Base-by-base conservation (phyloP, 2,888 invertebrate species). In the Orthonevra nobilis region DNA sequence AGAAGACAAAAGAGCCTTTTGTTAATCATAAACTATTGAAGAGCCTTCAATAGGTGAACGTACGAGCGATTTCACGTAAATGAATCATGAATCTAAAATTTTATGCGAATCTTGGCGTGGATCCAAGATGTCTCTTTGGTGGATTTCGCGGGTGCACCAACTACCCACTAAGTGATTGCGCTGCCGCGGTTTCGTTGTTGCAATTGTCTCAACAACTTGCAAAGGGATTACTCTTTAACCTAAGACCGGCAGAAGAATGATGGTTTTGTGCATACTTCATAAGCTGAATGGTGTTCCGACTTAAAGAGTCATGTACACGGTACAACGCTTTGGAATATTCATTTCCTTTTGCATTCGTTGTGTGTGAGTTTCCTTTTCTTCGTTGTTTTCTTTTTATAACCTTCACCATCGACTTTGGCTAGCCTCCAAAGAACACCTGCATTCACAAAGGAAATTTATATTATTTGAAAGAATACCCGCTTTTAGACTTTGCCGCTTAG, bases 381-480 rank as follows among this genome's bases (percentile, higher is more conserved):
- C 5, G 23, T 1, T 36, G 9, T 15, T 34, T 40, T 42, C 7
- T 40, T 23, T 14, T 52, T 23, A 7, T n/a, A 17, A 20, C 7
- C 20, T 38, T 30, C 54, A 20, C 23, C 30, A 63, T 56, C 34
- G 75, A 64, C 69, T 64, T 77, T 77, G 77, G 77, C 77, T 77
- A 46, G 70, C 50, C 63, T 77, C 77, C 77, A 77, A 63, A 46
- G 44, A 70, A 64, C 64, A 77, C 77, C 77, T 70, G 77, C 70
- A 63, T 44, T 70, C 70, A 70, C 70, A 77, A 77, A 77, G 77
- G 42, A 58, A 77, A 70, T 77, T 70, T 77, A 77, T 77, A 63
- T 69, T 36, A 48, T 38, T 75, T 42, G 42, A 48, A 14, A 56
- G 30, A 48, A 15, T 50, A 34, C 23, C 42, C 9, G 6, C 10